Percentiles rank a stretch among this genome's conserved stretches.
phyloP scores from a whole-genome alignment of 2,113 vertebrate genomes.

The Elachura formosa region DNA sequence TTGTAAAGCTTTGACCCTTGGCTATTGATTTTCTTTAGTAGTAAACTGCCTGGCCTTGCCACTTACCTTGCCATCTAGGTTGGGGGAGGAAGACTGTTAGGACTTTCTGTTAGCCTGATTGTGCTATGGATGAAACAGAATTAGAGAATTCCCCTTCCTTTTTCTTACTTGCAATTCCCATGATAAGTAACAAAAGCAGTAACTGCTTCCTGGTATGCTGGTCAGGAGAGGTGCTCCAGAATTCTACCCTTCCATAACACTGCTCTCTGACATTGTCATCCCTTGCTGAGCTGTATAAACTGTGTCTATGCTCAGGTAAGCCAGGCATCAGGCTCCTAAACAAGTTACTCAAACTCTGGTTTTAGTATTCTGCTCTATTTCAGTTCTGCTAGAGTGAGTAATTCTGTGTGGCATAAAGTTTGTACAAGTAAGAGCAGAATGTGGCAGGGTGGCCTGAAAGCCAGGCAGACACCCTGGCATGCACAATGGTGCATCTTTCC shows the following conservation, averaged over 20 bases:
- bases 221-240: not conserved
- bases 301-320: not conserved
- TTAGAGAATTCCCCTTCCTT: not conserved
- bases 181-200: not conserved
- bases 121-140: not conserved
- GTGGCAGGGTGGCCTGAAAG: accelerated
- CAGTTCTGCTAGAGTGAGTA: not conserved
- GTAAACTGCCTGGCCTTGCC: not conserved
- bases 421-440: not conserved
- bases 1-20: slow-evolving; percentile 31
- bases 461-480: not conserved
- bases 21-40: slow-evolving; percentile 24
- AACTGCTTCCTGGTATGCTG: not conserved
- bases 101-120: slow-evolving; percentile 16
- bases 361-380: not conserved
- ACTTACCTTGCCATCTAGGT: not conserved
- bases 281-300: not conserved
- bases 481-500: not conserved
- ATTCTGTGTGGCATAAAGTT: not conserved
- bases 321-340: not conserved
- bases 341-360: not conserved
- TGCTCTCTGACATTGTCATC: not conserved
- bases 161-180: not conserved
- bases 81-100: not conserved
- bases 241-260: not conserved